A percentile compares a stretch with the other conserved stretches of the same genome.
phyloP scores from a whole-genome alignment of 2,888 invertebrate genomes.

The Nesidiocoris tenuis region DNA sequence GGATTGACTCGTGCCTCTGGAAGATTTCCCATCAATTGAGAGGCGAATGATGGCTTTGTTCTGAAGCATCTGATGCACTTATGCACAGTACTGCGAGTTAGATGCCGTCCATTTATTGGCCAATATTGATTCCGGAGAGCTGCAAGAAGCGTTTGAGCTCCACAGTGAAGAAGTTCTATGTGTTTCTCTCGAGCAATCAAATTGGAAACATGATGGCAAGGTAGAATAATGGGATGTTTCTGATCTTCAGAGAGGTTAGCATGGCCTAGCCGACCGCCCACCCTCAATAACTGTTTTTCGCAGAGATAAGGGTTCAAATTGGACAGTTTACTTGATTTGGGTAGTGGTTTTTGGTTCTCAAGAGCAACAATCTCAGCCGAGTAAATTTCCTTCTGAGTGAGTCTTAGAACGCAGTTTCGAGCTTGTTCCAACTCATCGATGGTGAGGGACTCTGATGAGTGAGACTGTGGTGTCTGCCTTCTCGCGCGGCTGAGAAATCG shows the following conservation, averaged over 20 bases:
- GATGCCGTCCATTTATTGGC: conserved; percentile 12
- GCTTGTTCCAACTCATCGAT: not conserved
- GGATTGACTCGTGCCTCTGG: conserved; percentile 50
- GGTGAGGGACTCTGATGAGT: not conserved
- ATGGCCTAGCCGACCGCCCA: conserved; percentile 23
- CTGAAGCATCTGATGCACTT: conserved; percentile 48
- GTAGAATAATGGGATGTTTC: not conserved
- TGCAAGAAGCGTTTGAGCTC: not conserved
- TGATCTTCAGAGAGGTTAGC: not conserved
- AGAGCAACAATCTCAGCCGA: not conserved
- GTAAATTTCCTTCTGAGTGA: not conserved
- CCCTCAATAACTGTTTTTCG: conserved; percentile 9
- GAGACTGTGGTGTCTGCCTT: not conserved
- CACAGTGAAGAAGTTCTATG: not conserved
- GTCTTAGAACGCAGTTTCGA: not conserved
- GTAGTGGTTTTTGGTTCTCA: not conserved
- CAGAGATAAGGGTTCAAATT: conserved; percentile 21
- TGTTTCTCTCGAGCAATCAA: conserved; percentile 2
- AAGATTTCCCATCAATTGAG: conserved; percentile 52
- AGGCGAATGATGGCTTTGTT: conserved; percentile 38
- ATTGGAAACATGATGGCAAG: conserved; percentile 5
- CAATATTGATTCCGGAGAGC: not conserved
- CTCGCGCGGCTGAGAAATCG: not conserved
- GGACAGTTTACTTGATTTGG: not conserved
- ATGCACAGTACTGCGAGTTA: conserved; percentile 16